Percentiles rank a stretch among this genome's conserved stretches.
Evolutionary conservation across 2,113 vertebrate species (phyloP).

Genomic region (Rhodinocichla rosea): DNA sequence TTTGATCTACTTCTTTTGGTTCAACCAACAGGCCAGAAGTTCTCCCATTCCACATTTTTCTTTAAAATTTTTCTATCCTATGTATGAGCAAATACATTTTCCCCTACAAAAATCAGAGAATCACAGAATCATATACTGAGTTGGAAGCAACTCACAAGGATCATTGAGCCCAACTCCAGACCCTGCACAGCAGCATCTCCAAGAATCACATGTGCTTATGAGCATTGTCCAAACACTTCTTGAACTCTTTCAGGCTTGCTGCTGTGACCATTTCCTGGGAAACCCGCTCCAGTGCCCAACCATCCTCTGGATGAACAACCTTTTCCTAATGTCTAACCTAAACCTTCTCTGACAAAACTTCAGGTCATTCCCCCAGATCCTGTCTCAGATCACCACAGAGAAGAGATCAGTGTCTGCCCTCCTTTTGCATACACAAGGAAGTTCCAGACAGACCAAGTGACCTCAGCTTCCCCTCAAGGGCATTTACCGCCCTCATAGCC

Average conservation of each 20-base stretch:
- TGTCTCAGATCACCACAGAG: neutral
- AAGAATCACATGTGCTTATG: neutral
- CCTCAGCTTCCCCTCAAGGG: neutral
- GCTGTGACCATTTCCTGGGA: neutral
- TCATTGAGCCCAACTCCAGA: neutral
- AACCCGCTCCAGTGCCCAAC: neutral
- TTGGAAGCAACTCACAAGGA: neutral
- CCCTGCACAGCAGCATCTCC: neutral
- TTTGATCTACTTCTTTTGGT: neutral
- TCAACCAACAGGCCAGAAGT: neutral
- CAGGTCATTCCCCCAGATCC: neutral
- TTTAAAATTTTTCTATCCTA: neutral
- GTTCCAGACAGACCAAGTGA: neutral
- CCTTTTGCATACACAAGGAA: fast-evolving
- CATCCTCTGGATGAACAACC: neutral
- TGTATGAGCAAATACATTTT: neutral
- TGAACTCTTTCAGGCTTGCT: neutral
- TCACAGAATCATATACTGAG: neutral
- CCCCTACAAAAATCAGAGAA: neutral
- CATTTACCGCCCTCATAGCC: neutral
- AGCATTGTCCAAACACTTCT: neutral
- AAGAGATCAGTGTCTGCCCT: neutral
- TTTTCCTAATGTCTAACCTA: neutral
- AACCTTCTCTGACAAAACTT: neutral
- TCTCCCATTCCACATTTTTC: neutral